These are phyloP conservation scores for Manacus vitellinus DNA, from an alignment of 2,113 vertebrate species.

Conservation along the genomic window DNA sequence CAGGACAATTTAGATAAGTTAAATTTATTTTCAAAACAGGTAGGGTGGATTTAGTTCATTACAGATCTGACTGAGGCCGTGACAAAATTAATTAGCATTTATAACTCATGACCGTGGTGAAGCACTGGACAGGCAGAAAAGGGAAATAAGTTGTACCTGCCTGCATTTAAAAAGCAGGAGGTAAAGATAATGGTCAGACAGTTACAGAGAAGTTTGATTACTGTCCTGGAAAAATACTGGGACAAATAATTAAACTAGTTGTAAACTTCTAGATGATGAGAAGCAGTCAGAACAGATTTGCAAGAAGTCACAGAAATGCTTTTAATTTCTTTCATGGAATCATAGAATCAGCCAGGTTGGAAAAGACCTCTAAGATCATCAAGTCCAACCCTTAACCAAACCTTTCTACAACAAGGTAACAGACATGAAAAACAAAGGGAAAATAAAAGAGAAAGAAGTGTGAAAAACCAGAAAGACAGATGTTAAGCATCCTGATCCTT, in stretches of 20 bases:
- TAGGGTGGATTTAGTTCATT: neutral
- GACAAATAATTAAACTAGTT: neutral
- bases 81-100: neutral
- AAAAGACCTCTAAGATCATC: too few species aligned
- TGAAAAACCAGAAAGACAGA: fast-evolving
- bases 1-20: neutral
- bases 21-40: neutral
- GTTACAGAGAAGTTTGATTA: neutral
- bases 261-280: neutral
- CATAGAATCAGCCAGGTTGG: too few species aligned
- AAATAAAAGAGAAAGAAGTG: neutral
- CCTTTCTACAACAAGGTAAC: neutral
- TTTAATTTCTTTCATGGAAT: neutral
- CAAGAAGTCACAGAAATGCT: neutral
- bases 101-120: neutral
- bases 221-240: neutral
- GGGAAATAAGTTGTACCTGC: neutral
- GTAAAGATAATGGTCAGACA: neutral
- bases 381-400: too few species aligned
- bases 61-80: neutral
- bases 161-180: neutral
- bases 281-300: neutral
- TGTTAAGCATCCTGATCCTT: neutral
- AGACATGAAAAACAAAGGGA: fast-evolving
- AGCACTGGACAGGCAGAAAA: neutral